A percentile compares a stretch with the other conserved stretches of the same genome.
Evolutionary conservation across 1,140 invertebrate genomes (phyloP).

Genomic region (Apocrypta bakeri): DNA sequence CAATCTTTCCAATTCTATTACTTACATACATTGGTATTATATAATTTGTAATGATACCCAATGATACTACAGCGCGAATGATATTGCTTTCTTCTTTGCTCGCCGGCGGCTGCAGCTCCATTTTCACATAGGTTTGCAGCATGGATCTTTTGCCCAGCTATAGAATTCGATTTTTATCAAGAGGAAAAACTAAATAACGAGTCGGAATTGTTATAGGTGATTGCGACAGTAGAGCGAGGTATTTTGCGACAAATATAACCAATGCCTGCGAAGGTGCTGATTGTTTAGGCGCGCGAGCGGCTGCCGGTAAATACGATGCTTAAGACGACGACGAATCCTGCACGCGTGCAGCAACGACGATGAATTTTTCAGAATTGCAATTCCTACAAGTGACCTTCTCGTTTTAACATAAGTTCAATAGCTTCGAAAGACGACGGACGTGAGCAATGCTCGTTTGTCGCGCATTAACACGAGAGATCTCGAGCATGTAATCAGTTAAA

Average conservation of each 20-base stretch:
- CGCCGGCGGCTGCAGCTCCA: not conserved
- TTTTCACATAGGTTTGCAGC: slow-evolving; percentile 2
- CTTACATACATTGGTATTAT: too few species aligned
- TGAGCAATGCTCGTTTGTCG: too few species aligned
- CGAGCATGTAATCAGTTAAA: too few species aligned
- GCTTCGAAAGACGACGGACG: too few species aligned
- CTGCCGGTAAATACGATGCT: not conserved
- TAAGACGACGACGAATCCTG: not conserved
- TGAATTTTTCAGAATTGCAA: too few species aligned
- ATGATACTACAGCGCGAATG: too few species aligned
- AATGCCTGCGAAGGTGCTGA: not conserved
- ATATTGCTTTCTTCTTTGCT: too few species aligned
- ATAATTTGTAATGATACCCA: too few species aligned
- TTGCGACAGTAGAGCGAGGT: not conserved
- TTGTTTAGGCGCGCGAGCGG: slow-evolving; percentile 4
- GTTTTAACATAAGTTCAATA: too few species aligned
- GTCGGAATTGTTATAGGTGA: slow-evolving; percentile 7
- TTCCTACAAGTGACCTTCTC: too few species aligned
- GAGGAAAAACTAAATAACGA: not conserved
- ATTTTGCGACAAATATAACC: slow-evolving; percentile 1
- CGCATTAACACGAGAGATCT: too few species aligned
- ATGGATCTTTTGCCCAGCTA: not conserved
- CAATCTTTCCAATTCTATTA: not conserved
- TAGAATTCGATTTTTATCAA: slow-evolving; percentile 2
- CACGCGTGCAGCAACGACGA: not conserved